These are phyloP conservation scores for Drosophila tristis DNA, from an alignment of 1,140 invertebrate genomes.

Conservation along the genomic window DNA sequence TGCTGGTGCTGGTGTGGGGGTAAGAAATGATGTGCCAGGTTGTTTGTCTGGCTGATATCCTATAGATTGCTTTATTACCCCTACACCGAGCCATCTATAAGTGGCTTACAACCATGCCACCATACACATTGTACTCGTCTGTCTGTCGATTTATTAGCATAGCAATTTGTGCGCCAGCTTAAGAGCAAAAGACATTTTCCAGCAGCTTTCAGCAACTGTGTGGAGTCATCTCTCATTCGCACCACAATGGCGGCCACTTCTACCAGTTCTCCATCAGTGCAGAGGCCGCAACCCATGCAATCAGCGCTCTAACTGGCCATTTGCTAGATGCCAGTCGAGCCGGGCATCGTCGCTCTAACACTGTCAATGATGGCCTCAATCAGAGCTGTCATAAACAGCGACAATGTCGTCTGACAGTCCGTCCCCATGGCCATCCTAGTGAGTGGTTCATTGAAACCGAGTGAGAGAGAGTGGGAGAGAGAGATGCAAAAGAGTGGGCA, in stretches of 20 bases:
- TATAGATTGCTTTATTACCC: constrained; percentile 57
- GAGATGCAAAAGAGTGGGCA: not conserved
- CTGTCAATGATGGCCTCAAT: constrained; percentile 77
- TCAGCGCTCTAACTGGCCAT: constrained; percentile 47
- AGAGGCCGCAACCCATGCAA: constrained; percentile 13
- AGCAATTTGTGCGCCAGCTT: constrained; percentile 15
- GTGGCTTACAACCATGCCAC: constrained; percentile 9
- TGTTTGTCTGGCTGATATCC: constrained; percentile 45
- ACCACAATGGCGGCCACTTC: constrained; percentile 31
- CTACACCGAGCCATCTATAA: constrained; percentile 23
- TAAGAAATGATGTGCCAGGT: constrained; percentile 40
- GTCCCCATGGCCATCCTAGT: not conserved
- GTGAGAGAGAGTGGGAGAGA: not conserved
- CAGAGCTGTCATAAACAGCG: constrained; percentile 75
- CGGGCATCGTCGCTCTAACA: constrained; percentile 34
- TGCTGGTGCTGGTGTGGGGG: not conserved
- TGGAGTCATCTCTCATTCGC: constrained; percentile 16
- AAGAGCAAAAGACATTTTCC: not conserved
- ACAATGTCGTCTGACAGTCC: constrained; percentile 21
- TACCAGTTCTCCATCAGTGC: constrained; percentile 10
- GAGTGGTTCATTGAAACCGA: constrained; percentile 10
- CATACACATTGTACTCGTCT: no score
- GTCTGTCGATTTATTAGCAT: constrained; percentile 38
- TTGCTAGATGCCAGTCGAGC: constrained; percentile 13
- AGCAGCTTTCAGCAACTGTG: not conserved